A percentile compares a stretch with the other conserved stretches of the same genome.
Evolutionary conservation across 2,888 invertebrate genomes (phyloP).

Genomic region (Doris montereyensis): DNA sequence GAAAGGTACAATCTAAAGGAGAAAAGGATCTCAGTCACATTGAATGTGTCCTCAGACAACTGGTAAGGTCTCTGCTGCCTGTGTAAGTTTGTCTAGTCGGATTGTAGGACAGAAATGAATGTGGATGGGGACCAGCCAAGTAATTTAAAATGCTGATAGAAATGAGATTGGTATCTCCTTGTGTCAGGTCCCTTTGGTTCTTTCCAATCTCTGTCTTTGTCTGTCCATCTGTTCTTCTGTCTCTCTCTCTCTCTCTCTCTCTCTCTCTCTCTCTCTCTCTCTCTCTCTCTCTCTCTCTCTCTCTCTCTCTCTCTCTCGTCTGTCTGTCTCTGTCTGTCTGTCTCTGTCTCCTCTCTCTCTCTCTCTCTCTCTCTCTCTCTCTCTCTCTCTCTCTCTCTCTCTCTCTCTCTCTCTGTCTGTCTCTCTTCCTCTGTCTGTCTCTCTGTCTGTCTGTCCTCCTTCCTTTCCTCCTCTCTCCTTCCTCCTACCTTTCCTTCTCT

Average conservation of each 20-base stretch:
- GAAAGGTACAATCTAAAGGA: too few relatives aligned
- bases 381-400: neutral
- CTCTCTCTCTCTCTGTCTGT: neutral
- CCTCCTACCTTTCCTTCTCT: neutral
- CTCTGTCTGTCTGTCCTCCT: neutral
- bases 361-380: slow-evolving; percentile 18
- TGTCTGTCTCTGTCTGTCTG: neutral
- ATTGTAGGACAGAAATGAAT: too few relatives aligned
- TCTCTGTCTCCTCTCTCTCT: slow-evolving; percentile 3
- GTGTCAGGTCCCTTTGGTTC: neutral
- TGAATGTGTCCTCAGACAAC: too few relatives aligned
- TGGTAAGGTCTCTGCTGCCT: too few relatives aligned
- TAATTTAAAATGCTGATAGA: too few relatives aligned
- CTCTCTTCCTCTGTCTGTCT: neutral
- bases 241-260: neutral
- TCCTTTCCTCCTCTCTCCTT: neutral
- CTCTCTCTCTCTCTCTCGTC: neutral
- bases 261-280: too few relatives aligned
- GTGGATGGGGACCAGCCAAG: too few relatives aligned
- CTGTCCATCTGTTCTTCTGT: neutral
- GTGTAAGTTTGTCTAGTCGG: too few relatives aligned
- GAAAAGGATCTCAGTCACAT: too few relatives aligned
- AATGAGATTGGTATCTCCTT: too few relatives aligned
- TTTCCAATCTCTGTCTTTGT: slow-evolving; percentile 5
- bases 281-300: slow-evolving; percentile 17